Evolutionary conservation across 2,888 invertebrate species (phyloP).

Genomic region (Eupithecia subumbrata): DNA sequence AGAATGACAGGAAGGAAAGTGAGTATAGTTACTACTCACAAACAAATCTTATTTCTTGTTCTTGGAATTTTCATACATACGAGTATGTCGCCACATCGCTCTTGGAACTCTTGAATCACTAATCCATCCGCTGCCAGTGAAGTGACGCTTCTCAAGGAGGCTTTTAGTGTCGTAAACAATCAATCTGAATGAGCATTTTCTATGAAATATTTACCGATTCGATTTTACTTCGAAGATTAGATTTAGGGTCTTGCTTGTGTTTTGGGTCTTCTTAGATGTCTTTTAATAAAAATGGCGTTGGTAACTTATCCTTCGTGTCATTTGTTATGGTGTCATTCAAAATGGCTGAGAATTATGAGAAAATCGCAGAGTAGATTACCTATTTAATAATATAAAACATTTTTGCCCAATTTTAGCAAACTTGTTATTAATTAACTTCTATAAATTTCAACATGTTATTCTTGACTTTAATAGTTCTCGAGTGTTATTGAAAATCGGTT

Average conservation of each 20-base stretch:
- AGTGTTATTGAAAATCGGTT: slow-evolving; percentile 20
- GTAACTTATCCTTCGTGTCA: background rate
- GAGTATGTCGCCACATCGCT: slow-evolving; percentile 12
- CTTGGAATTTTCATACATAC: slow-evolving; percentile 6
- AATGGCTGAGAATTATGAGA: background rate
- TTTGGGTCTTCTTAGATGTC: background rate
- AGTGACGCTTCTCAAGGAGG: slow-evolving; percentile 26
- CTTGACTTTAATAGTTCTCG: slow-evolving; percentile 8
- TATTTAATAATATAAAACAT: no score
- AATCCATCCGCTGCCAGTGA: slow-evolving; percentile 17
- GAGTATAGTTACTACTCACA: background rate
- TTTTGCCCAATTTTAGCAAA: no score
- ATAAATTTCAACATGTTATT: background rate
- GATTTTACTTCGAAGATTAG: background rate
- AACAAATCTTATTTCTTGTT: slow-evolving; percentile 25
- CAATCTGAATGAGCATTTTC: slow-evolving; percentile 19
- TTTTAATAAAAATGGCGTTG: background rate
- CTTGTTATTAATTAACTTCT: background rate
- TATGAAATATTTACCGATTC: background rate
- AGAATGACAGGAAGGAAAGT: background rate
- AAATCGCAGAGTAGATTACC: background rate
- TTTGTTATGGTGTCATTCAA: background rate
- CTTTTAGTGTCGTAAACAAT: slow-evolving; percentile 38
- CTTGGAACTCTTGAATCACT: slow-evolving; percentile 8
- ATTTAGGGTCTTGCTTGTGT: background rate